These are phyloP conservation scores for Daubentonia madagascariensis DNA, from an alignment of 2,113 vertebrate genomes.

Conservation along the genomic window DNA sequence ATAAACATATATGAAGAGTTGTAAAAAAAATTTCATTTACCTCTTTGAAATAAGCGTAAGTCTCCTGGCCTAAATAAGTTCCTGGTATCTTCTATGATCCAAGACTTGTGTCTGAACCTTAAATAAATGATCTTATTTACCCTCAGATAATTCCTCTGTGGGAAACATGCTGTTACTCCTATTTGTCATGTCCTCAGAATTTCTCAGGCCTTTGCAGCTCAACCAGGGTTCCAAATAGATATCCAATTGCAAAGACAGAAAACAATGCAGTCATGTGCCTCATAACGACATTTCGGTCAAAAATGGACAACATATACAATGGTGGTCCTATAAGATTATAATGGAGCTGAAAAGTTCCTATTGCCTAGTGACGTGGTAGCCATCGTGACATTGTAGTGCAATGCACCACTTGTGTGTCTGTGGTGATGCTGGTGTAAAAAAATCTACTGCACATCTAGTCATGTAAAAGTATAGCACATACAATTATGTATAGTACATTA, in stretches of 20 bases:
- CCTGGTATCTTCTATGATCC: background rate
- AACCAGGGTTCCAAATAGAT: background rate
- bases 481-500: background rate
- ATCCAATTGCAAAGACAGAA: background rate
- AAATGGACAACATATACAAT: background rate
- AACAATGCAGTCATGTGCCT: background rate
- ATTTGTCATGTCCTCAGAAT: background rate
- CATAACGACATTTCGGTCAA: background rate
- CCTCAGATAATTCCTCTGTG: background rate
- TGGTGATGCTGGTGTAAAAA: background rate
- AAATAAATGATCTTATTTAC: background rate
- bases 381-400: background rate
- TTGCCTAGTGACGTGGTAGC: background rate
- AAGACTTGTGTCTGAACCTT: background rate
- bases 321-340: background rate
- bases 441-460: background rate
- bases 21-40: background rate
- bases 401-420: background rate
- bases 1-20: background rate
- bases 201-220: background rate
- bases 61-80: background rate
- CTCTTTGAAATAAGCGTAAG: background rate
- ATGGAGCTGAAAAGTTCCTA: background rate
- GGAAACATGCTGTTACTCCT: background rate
- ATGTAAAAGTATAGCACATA: background rate